Evolutionary conservation across 2,113 vertebrate species (phyloP).

Genomic region (Polypterus bichir): DNA sequence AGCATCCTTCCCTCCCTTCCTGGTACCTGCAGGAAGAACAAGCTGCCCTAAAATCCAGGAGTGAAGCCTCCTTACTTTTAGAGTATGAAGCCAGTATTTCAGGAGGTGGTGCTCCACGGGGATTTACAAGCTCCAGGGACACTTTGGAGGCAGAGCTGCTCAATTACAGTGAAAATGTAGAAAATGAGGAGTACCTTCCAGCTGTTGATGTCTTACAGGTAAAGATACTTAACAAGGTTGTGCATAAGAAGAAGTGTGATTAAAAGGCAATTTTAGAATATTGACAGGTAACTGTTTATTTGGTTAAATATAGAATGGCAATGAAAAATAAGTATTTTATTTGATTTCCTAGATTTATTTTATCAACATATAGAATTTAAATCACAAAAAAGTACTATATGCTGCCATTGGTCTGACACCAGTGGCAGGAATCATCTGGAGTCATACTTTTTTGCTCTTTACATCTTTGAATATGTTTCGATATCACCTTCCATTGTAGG

Average conservation of each 20-base stretch:
- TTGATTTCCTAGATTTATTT: no score
- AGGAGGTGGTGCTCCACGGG: background rate
- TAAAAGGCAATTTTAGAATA: background rate
- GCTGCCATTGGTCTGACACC: no score
- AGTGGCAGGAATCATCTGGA: no score
- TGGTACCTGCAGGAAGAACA: background rate
- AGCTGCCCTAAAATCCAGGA: background rate
- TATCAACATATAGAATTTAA: no score
- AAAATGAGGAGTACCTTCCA: slow-evolving; percentile 50
- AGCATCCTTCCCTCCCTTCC: background rate
- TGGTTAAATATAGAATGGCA: background rate
- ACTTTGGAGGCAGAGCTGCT: slow-evolving; percentile 41
- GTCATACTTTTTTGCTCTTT: no score
- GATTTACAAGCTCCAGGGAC: background rate
- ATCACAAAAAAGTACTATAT: no score
- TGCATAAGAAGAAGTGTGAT: background rate
- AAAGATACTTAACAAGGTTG: background rate
- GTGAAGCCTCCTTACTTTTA: slow-evolving; percentile 40
- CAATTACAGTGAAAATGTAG: slow-evolving; percentile 46
- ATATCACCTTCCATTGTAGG: no score
- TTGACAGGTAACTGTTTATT: background rate
- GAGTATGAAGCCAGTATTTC: slow-evolving; percentile 38
- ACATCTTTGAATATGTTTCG: no score
- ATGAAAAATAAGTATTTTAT: no score
- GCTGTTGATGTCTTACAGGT: slow-evolving; percentile 61